Evolutionary conservation across 2,888 invertebrate genomes (phyloP).

Genomic region (Chrysomela aeneicollis): DNA sequence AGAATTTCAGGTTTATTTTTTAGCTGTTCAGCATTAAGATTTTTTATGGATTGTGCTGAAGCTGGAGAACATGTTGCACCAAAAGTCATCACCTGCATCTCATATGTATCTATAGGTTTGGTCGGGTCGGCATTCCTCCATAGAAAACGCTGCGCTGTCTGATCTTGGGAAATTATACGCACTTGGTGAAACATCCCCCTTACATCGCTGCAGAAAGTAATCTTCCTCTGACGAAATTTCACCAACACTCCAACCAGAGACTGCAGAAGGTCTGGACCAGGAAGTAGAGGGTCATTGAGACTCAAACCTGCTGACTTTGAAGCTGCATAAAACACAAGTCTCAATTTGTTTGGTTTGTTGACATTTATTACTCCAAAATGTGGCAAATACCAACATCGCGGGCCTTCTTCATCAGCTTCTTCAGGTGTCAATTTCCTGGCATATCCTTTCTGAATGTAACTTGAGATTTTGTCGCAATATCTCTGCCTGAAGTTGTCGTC

Average conservation of each 20-base stretch:
- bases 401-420: not conserved
- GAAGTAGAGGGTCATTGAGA: not conserved
- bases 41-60: slow-evolving; percentile 1
- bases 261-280: slow-evolving; percentile 9
- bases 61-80: slow-evolving; percentile 4
- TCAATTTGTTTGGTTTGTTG: slow-evolving; percentile 9
- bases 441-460: not conserved
- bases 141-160: not conserved
- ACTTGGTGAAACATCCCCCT: slow-evolving; percentile 2
- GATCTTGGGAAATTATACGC: slow-evolving; percentile 7
- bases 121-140: not conserved
- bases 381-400: slow-evolving; percentile 10
- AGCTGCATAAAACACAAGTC: slow-evolving; percentile 8
- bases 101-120: not conserved
- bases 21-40: not conserved
- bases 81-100: slow-evolving; percentile 8
- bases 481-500: not conserved
- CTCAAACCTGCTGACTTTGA: not conserved
- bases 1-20: not conserved
- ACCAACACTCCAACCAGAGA: not conserved
- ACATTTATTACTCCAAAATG: slow-evolving; percentile 11
- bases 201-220: slow-evolving; percentile 1
- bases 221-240: slow-evolving; percentile 3
- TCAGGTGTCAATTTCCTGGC: not conserved
- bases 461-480: not conserved